These are phyloP conservation scores for Cetoscarus ocellatus DNA, from an alignment of 2,797 vertebrate genomes.

Conservation along the genomic window DNA sequence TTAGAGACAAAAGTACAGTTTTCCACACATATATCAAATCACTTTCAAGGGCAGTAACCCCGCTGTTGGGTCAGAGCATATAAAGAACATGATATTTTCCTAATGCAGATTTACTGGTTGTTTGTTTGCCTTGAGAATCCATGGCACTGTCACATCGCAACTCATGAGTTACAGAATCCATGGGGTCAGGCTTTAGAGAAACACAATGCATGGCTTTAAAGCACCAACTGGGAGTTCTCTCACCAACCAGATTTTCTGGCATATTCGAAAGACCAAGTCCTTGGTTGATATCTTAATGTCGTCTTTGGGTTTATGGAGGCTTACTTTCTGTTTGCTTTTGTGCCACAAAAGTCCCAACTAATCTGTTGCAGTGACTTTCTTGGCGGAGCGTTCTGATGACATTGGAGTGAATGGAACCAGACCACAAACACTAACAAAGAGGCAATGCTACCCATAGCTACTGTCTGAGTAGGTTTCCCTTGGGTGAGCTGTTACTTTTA, in stretches of 20 bases:
- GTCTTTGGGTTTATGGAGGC: conserved; percentile 67
- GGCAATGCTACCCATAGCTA: conserved; percentile 56
- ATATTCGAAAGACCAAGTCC: conserved; percentile 72
- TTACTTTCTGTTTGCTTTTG: conserved; percentile 71
- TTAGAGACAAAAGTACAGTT: too few relatives aligned
- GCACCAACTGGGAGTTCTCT: conserved; percentile 55
- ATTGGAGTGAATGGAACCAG: conserved; percentile 71
- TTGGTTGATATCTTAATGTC: conserved; percentile 69
- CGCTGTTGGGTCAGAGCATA: too few relatives aligned
- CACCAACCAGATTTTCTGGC: conserved; percentile 54
- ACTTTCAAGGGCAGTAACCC: too few relatives aligned
- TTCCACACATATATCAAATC: too few relatives aligned
- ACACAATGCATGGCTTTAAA: conserved; percentile 59
- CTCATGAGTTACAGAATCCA: conserved; percentile 44
- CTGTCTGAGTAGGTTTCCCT: conserved; percentile 46
- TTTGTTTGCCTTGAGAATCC: conserved; percentile 42
- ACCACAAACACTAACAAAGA: conserved; percentile 74
- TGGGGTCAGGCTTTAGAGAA: conserved; percentile 34
- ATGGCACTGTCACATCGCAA: conserved; percentile 42
- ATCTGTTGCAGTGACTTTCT: conserved; percentile 67
- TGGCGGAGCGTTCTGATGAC: conserved; percentile 60
- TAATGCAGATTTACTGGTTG: conserved; percentile 39
- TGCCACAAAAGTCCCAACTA: conserved; percentile 67
- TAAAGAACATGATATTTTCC: conserved; percentile 1
- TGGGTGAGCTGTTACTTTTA: conserved; percentile 60